These are phyloP conservation scores for Psammodynastes pulverulentus DNA, from an alignment of 2,113 vertebrate species.

Conservation along the genomic window DNA sequence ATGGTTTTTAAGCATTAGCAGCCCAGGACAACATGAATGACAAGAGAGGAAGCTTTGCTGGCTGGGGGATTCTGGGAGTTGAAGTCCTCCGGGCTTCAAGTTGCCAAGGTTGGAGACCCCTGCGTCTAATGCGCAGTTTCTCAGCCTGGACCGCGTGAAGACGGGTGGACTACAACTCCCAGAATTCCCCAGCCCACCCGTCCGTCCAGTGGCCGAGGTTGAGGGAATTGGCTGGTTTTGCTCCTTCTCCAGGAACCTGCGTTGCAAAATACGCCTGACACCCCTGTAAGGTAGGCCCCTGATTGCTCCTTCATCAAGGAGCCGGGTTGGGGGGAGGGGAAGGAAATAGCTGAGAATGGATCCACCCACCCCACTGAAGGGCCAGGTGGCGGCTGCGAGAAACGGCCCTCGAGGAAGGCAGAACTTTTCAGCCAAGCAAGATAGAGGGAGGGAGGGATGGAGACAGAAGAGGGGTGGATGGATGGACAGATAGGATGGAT, in stretches of 20 bases:
- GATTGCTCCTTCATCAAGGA: neutral
- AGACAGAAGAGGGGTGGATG: too few species aligned
- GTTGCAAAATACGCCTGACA: neutral
- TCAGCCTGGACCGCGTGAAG: neutral
- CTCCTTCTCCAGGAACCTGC: too few species aligned
- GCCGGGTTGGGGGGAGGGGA: neutral
- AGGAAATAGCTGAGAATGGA: neutral
- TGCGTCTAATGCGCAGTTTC: too few species aligned
- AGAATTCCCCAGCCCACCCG: neutral
- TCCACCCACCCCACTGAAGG: neutral
- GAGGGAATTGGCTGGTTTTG: too few species aligned
- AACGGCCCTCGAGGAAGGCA: neutral
- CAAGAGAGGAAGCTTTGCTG: too few species aligned
- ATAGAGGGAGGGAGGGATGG: neutral
- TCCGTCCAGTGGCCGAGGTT: neutral
- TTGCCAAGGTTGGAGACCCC: too few species aligned
- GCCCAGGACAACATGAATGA: too few species aligned
- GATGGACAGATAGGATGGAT: too few species aligned
- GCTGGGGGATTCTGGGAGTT: too few species aligned
- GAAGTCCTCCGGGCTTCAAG: too few species aligned
- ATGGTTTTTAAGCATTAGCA: too few species aligned
- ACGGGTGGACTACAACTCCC: neutral
- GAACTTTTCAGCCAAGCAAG: neutral
- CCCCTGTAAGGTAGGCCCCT: neutral
- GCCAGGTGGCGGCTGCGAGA: rapidly evolving